Evolutionary conservation across 2,888 invertebrate genomes (phyloP).

Genomic region (Digitonthophagus gazella): DNA sequence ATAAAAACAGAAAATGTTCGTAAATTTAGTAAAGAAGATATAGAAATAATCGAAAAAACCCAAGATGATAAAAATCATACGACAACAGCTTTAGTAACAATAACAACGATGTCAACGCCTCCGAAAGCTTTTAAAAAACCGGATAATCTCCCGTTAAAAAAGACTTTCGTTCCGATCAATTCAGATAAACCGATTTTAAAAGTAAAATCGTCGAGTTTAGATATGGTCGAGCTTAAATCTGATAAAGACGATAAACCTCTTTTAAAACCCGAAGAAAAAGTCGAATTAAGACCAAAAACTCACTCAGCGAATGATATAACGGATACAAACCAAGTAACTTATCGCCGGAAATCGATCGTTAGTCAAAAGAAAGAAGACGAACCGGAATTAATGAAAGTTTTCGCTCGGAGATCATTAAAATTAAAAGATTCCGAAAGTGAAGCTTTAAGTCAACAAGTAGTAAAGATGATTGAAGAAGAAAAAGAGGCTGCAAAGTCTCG

Average conservation of each 20-base stretch:
- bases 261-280: slow-evolving; percentile 15
- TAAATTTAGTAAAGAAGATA: slow-evolving; percentile 52
- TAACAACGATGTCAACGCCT: slow-evolving; percentile 34
- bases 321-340: slow-evolving; percentile 52
- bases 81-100: slow-evolving; percentile 33
- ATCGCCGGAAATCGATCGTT: slow-evolving; percentile 58
- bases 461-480: slow-evolving; percentile 50
- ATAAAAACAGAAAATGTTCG: slow-evolving; percentile 32
- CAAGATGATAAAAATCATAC: slow-evolving; percentile 34
- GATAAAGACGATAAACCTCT: slow-evolving; percentile 15
- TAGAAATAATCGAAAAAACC: slow-evolving; percentile 51
- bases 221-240: slow-evolving; percentile 50
- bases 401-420: slow-evolving; percentile 76
- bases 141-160: slow-evolving; percentile 28
- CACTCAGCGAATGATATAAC: slow-evolving; percentile 24
- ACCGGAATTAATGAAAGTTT: slow-evolving; percentile 79
- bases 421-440: slow-evolving; percentile 70
- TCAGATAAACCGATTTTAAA: slow-evolving; percentile 53
- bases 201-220: slow-evolving; percentile 58
- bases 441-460: slow-evolving; percentile 58
- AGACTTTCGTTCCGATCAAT: slow-evolving; percentile 28
- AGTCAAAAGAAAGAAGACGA: slow-evolving; percentile 63
- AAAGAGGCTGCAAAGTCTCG: slow-evolving; percentile 56
- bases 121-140: slow-evolving; percentile 31
- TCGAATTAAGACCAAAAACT: slow-evolving; percentile 25